Percentiles rank a stretch among this genome's conserved stretches.
Evolutionary conservation across 2,113 vertebrate species (phyloP).

Genomic region (Xenus cinereus): DNA sequence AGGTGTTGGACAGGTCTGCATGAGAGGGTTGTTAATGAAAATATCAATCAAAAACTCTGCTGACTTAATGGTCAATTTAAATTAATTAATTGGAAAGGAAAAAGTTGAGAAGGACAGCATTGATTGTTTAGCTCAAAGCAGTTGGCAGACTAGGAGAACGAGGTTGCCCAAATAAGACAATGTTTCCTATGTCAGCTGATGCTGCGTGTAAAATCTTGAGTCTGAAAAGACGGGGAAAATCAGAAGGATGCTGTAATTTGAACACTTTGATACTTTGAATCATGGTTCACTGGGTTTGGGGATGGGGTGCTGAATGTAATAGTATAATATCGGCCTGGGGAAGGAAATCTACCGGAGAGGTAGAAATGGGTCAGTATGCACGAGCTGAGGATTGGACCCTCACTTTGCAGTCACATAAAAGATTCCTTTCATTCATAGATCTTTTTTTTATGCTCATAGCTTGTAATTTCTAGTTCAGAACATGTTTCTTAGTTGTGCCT

Average conservation of each 20-base stretch:
- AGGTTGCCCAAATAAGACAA: slow-evolving; percentile 24
- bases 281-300: background rate
- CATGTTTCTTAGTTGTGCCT: background rate
- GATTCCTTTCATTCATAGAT: background rate
- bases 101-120: slow-evolving; percentile 72
- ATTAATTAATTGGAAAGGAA: slow-evolving; percentile 89
- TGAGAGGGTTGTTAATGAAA: slow-evolving; percentile 85
- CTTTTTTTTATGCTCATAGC: background rate
- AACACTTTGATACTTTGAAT: background rate
- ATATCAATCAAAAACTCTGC: slow-evolving; percentile 88
- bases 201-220: background rate
- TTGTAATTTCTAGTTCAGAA: background rate
- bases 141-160: background rate
- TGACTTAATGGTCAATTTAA: slow-evolving; percentile 90
- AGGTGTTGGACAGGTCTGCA: slow-evolving; percentile 86
- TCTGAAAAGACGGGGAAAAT: background rate
- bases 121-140: slow-evolving; percentile 65
- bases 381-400: background rate
- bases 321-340: background rate
- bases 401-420: background rate
- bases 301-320: background rate
- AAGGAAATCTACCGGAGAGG: background rate
- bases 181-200: background rate
- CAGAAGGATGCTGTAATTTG: background rate
- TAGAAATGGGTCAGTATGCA: background rate